Base-by-base conservation (phyloP, 2,888 invertebrate genomes). In the Zygaena filipendulae region DNA sequence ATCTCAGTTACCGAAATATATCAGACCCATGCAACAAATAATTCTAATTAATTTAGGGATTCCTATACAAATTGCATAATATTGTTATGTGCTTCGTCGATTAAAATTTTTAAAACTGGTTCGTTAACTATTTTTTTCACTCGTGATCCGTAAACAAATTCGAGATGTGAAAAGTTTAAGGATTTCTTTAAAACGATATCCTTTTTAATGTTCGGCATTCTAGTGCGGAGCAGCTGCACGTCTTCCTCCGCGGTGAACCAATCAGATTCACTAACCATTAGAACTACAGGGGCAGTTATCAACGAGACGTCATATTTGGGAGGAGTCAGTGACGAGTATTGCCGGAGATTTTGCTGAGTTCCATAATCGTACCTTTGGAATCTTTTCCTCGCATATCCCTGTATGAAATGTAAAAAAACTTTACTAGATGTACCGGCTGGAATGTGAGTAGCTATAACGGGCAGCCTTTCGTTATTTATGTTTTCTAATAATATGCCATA, bases 341-440 rank as follows among this genome's bases (percentile, higher is more conserved):
- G 20, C 8, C 38, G 28, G 20, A 40, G 33, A 44, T 75, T 74
- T 16, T 32, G 47, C 24, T 38, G 21, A 4, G 29, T 9, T 11
- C 69, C 70, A 35, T 61, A 61, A 39, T 74, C 59, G 42, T 53
- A 74, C 33, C 67, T 53, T 41, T 62, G 64, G 34, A 77, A 75
- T 12, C 51, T 44, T 35, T 60, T 62, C 27, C 52, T 62, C 5
- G 38, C 29, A 31, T 68, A 64, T 19, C 56, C 54, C 54, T 74
- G 72, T 24, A 74, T 48, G 33, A 55, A 74, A 44, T 77, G 75
- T 11, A 62, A 39, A 29, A 74, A 59, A 0, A 58, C 57, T 37
- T 66, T 68, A 0, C 54, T 46, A 7, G 75, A 69, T 1, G 63
- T 45, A 2, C 72, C 74, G 6, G 69, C 59, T 2, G 71, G 67